Base-by-base conservation (phyloP, 2,888 invertebrate species). In the Oligia strigilis region DNA sequence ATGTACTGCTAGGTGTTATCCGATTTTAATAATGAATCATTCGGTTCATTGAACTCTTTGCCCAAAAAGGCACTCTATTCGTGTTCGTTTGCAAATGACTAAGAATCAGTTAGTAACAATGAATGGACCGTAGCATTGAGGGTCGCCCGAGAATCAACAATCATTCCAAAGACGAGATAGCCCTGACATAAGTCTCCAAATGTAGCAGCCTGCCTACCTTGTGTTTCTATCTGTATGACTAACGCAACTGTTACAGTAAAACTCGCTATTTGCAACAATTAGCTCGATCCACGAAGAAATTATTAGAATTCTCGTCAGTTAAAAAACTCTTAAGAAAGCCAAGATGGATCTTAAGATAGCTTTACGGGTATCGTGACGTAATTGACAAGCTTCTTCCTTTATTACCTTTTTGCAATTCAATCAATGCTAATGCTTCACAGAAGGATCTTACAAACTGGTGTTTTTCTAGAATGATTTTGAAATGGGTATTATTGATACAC, bases 161-260 rank as follows among this genome's bases (percentile, higher is more conserved):
- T 85, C 91, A 88, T 90, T 88, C 92, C 93, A 91, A 93, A 93
- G 92, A 91, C 92, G 93, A 91, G 92, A 93, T 94, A 94, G 92
- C 96, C 96, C 94, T 96, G 96, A 96, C 96, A 96, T 95, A 93
- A 94, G 95, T 93, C 94, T 93, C 97, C 96, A 96, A 96, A 96
- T 95, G 96, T 89, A 96, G 96, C 92, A 96, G 92, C 93, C 94
- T 94, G 96, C 86, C 94, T 93, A 93, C 96, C 96, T 97, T 96
- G 96, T 93, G 89, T 94, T 93, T 94, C 94, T 95, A 95, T 95
- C 92, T 93, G 93, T 94, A 93, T 92, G 93, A 93, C 92, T 93
- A 93, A 93, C 91, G 87, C 88, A 83, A 87, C 87, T 88, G 90
- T 90, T 91, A 91, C 90, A 91, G 91, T 91, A 91, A 77, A 91